A percentile compares a stretch with the other conserved stretches of the same genome.
These are phyloP conservation scores for Rana temporaria DNA, from an alignment of 2,113 vertebrate species.

Conservation along the genomic window DNA sequence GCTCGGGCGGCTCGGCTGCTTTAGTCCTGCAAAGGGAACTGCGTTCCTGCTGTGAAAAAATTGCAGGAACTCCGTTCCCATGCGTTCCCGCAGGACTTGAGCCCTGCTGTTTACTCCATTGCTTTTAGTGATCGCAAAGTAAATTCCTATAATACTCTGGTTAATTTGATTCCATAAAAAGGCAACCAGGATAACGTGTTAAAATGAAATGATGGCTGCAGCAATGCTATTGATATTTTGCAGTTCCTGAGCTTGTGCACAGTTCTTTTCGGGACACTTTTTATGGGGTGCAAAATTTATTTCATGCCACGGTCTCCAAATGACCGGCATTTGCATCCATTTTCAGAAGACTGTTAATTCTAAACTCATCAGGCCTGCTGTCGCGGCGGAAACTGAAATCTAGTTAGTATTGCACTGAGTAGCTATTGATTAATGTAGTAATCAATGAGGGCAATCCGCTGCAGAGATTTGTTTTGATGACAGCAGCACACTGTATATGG, in stretches of 20 bases:
- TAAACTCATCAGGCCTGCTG: conserved; percentile 56
- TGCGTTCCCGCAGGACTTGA: too few relatives aligned
- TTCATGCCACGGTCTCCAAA: conserved; percentile 29
- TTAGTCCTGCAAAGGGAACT: too few relatives aligned
- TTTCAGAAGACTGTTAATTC: conserved; percentile 62
- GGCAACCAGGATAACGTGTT: conserved; percentile 46
- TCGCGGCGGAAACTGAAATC: conserved; percentile 48
- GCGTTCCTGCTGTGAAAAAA: too few relatives aligned
- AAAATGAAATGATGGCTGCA: conserved; percentile 62
- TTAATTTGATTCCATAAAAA: conserved; percentile 30
- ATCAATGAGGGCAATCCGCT: conserved; percentile 68
- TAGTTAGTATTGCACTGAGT: conserved; percentile 59
- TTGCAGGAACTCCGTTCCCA: too few relatives aligned
- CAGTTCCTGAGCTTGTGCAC: conserved; percentile 44
- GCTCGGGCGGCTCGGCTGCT: too few relatives aligned
- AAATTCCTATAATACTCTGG: too few relatives aligned
- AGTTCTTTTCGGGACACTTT: conserved; percentile 54
- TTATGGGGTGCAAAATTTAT: conserved; percentile 59
- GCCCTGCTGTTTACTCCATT: too few relatives aligned
- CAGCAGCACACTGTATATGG: conserved; percentile 65
- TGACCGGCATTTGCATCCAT: conserved; percentile 33
- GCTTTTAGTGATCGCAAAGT: too few relatives aligned
- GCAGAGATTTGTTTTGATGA: conserved; percentile 77
- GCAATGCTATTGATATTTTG: conserved; percentile 61
- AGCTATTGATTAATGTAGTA: conserved; percentile 63